Conservation (phyloP, 2,113 vertebrate genomes). For the Piaya cayana region DNA sequence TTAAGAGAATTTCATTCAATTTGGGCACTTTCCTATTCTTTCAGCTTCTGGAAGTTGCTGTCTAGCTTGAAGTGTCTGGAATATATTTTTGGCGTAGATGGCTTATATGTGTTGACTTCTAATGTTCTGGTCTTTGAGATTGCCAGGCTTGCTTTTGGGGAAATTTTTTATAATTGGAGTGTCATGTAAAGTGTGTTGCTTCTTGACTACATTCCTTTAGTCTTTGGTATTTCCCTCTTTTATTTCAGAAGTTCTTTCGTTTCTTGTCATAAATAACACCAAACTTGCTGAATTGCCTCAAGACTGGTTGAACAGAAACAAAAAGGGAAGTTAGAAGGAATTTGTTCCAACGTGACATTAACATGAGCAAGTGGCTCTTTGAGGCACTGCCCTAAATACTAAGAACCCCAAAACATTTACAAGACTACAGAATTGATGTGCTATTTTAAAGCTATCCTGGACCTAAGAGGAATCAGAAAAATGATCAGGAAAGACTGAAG, state of each 20-base stretch:
- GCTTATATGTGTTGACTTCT: neutral
- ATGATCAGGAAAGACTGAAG: accelerated
- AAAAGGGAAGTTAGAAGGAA: neutral
- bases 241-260: slow-evolving; percentile 26
- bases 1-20: accelerated
- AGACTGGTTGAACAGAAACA: neutral
- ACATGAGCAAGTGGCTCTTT: neutral
- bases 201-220: neutral
- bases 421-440: neutral
- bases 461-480: neutral
- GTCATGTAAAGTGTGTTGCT: neutral
- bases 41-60: neutral
- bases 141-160: neutral
- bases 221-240: slow-evolving; percentile 15
- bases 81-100: neutral
- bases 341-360: neutral
- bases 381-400: neutral
- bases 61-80: neutral
- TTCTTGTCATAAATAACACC: neutral
- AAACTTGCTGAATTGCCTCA: slow-evolving; percentile 17
- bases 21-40: neutral
- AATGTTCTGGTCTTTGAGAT: neutral
- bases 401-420: neutral
- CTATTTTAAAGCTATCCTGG: neutral
- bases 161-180: neutral